Evolutionary conservation across 2,888 invertebrate genomes (phyloP), one percentile per base, ranked within the genome.

Genomic region (Lycia hirtaria): DNA sequence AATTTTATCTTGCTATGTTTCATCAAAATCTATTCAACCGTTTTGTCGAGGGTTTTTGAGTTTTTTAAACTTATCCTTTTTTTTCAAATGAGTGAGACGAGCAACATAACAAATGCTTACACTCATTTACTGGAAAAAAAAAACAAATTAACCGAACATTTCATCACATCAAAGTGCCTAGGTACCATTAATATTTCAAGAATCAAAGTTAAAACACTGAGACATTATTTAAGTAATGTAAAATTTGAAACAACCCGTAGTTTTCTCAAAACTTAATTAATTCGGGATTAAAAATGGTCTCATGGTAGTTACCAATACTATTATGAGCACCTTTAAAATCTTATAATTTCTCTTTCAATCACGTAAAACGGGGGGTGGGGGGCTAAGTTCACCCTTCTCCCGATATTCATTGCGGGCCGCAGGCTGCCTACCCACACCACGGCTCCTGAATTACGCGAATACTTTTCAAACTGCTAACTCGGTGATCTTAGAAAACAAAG

Each of bases 311-410:
- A 74, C 73, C 68, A 67, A 61, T 70, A 64, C 64, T 68, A 73
- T 75, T 73, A 73, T 79, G 80, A 82, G 81, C 78, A 73, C 75
- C 56, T 57, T 59, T 60, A 45, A 75, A 77, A 77, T 81, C 76
- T 78, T 81, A 80, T 83, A 84, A 83, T 86, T 87, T 84, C 81
- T 83, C 83, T 83, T 86, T 86, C 83, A 86, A 87, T 88, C 87
- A 86, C 83, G 83, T 83, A 82, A 85, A 84, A 76, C 78, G 26
- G 15, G 43, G 17, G 47, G 81, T 78, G 82, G 81, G 78, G 83
- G 82, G 81, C 79, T 76, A 65, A 53, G 49, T 38, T 73, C 78
- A 65, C 73, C 72, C 69, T 63, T 67, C 69, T 69, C 67, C 75
- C 77, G 78, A 76, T 80, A 80, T 76, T 81, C 78, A 75, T 76